Evolutionary conservation across 2,113 vertebrate species (phyloP).

Genomic region (Ageneiosus marmoratus): DNA sequence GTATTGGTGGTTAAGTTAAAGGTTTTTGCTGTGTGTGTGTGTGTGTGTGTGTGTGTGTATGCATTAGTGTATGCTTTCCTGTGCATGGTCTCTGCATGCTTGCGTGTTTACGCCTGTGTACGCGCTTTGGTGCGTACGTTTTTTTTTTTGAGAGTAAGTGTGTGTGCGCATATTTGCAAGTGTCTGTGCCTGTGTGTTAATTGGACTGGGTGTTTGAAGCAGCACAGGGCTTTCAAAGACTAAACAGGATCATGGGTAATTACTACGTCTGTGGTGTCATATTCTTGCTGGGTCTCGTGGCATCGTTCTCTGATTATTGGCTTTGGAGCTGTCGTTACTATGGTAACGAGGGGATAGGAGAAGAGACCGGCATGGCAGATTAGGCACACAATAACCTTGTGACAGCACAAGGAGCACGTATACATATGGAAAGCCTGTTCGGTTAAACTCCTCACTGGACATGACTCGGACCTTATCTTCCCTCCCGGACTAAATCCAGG

Average conservation of each 20-base stretch:
- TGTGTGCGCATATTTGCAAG: background rate
- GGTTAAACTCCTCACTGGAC: background rate
- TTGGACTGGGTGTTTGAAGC: constrained; percentile 18
- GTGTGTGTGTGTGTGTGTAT: background rate
- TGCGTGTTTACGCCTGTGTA: background rate
- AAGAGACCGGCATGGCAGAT: constrained; percentile 1
- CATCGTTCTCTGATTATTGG: constrained; percentile 17
- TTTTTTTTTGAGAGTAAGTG: background rate
- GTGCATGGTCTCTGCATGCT: background rate
- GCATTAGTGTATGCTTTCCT: too few species aligned
- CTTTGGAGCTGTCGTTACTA: constrained; percentile 25
- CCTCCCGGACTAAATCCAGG: background rate
- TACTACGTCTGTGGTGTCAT: constrained; percentile 39
- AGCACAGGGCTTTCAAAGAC: constrained; percentile 28
- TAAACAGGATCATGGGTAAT: constrained; percentile 44
- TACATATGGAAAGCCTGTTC: background rate
- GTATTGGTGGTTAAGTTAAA: background rate
- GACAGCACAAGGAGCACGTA: background rate
- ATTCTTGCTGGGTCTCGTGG: constrained; percentile 23
- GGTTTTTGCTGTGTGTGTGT: background rate
- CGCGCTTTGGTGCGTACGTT: background rate
- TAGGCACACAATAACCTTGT: background rate
- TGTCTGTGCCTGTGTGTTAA: background rate
- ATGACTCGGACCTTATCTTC: background rate
- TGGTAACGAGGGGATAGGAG: constrained; percentile 27